Evolutionary conservation across 2,797 vertebrate genomes (phyloP).

Genomic region (Falco columbarius): DNA sequence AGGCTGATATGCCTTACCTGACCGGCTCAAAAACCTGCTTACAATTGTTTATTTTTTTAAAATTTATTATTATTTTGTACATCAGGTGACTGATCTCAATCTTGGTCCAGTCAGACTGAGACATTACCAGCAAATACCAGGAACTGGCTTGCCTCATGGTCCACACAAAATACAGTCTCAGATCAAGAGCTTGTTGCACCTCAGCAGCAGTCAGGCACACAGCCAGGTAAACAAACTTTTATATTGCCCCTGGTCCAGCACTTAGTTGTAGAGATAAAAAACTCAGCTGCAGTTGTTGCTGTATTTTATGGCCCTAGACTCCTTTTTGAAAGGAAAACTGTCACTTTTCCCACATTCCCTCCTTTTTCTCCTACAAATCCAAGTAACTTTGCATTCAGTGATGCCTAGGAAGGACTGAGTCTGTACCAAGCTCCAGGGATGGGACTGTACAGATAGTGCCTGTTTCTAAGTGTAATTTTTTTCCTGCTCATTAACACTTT

Average conservation of each 20-base stretch:
- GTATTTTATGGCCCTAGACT: not conserved
- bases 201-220: not conserved
- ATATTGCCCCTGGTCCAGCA: not conserved
- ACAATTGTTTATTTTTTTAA: not conserved
- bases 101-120: not conserved
- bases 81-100: not conserved
- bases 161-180: not conserved
- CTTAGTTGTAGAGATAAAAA: not conserved
- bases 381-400: not conserved
- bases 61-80: not conserved
- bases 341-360: not conserved
- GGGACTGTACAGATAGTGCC: not conserved
- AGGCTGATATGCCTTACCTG: not conserved
- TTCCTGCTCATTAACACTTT: slow-evolving; percentile 23
- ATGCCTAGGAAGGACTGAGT: not conserved
- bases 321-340: not conserved
- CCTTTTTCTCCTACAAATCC: not conserved
- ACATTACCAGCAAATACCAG: not conserved
- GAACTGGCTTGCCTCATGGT: not conserved
- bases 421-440: not conserved
- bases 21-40: not conserved
- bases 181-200: not conserved
- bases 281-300: not conserved
- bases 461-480: not conserved
- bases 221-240: not conserved